Evolutionary conservation across 2,888 invertebrate species (phyloP).

Genomic region (Pammene aurita): DNA sequence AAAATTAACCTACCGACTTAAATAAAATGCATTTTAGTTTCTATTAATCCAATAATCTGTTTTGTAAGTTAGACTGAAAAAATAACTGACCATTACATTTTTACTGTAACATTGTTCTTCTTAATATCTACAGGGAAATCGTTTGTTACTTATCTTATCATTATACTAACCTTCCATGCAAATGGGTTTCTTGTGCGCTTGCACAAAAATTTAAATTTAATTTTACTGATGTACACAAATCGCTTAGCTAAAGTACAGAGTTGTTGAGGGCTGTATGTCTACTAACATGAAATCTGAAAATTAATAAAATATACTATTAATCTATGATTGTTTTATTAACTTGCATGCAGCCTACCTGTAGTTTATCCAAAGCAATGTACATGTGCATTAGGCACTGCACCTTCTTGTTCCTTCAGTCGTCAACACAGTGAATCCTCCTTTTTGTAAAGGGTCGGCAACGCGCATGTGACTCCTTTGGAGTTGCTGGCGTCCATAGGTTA

Average conservation of each 20-base stretch:
- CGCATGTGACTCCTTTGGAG: no score
- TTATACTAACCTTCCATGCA: slow-evolving; percentile 48
- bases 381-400: no score
- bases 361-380: no score
- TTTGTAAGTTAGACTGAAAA: slow-evolving; percentile 19
- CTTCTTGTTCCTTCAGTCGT: no score
- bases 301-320: slow-evolving; percentile 63
- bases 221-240: slow-evolving; percentile 2
- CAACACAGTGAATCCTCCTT: no score
- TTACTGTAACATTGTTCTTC: slow-evolving; percentile 51
- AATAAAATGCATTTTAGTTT: no score
- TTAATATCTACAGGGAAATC: slow-evolving; percentile 73
- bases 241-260: slow-evolving; percentile 8
- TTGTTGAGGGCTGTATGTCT: slow-evolving; percentile 57
- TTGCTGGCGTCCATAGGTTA: no score
- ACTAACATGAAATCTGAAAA: slow-evolving; percentile 62
- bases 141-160: slow-evolving; percentile 51
- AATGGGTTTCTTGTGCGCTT: slow-evolving; percentile 51
- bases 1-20: no score
- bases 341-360: slow-evolving; percentile 14
- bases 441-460: no score
- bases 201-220: slow-evolving; percentile 11
- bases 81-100: slow-evolving; percentile 5
- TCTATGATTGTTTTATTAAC: slow-evolving; percentile 46
- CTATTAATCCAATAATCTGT: not conserved